Conservation (phyloP, 2,888 invertebrate genomes). For the Eumacrocentrus americanus region DNA sequence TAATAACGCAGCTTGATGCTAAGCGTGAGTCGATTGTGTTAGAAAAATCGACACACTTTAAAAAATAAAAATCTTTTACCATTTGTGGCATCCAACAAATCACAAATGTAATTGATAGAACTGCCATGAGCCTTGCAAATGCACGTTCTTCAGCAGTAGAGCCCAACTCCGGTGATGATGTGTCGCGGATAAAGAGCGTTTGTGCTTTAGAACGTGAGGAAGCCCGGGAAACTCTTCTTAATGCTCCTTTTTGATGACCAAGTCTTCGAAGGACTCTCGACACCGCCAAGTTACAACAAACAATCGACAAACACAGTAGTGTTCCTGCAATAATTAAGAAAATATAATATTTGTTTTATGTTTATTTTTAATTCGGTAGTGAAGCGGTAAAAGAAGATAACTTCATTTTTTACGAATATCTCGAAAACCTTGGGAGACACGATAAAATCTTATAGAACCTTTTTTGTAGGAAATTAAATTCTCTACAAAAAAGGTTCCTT, state of each 20-base stretch:
- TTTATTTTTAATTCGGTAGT: too few relatives aligned
- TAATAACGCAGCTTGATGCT: too few relatives aligned
- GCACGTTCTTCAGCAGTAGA: conserved; percentile 80
- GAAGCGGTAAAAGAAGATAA: too few relatives aligned
- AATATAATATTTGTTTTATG: not conserved
- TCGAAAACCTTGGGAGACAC: too few relatives aligned
- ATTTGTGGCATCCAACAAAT: conserved; percentile 89
- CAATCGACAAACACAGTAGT: conserved; percentile 75
- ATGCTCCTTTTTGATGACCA: conserved; percentile 50
- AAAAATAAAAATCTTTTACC: conserved; percentile 69
- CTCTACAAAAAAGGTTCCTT: too few relatives aligned
- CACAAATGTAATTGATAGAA: conserved; percentile 81
- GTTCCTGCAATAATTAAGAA: conserved; percentile 65
- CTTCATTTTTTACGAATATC: too few relatives aligned
- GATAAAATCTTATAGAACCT: too few relatives aligned
- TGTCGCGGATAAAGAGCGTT: conserved; percentile 48
- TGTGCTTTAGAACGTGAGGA: conserved; percentile 53
- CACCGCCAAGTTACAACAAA: conserved; percentile 83
- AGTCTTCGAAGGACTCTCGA: conserved; percentile 75
- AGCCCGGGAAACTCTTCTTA: conserved; percentile 53
- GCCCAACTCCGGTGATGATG: conserved; percentile 49
- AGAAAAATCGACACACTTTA: too few relatives aligned
- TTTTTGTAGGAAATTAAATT: too few relatives aligned
- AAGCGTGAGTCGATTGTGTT: conserved; percentile 5
- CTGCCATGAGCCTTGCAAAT: conserved; percentile 84